A percentile compares a stretch with the other conserved stretches of the same genome.
phyloP scores from a whole-genome alignment of 2,888 invertebrate species.

The Cephus nigrinus region DNA sequence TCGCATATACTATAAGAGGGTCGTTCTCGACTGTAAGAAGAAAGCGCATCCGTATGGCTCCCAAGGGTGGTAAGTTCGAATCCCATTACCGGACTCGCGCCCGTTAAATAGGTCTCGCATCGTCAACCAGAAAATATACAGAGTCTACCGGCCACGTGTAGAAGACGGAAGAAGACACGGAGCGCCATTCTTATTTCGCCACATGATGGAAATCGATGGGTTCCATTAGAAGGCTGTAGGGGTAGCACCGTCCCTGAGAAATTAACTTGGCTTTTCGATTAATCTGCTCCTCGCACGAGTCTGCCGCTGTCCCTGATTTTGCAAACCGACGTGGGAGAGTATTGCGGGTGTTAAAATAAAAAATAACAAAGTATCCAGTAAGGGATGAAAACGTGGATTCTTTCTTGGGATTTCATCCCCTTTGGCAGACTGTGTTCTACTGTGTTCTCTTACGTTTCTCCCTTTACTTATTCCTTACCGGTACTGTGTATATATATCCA shows the following conservation, averaged over 20 bases:
- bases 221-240: constrained; percentile 50
- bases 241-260: constrained; percentile 46
- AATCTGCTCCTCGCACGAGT: not conserved
- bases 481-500: not conserved
- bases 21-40: constrained; percentile 25
- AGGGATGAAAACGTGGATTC: not conserved
- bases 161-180: constrained; percentile 18
- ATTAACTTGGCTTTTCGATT: constrained; percentile 43
- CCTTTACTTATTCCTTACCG: not conserved
- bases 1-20: not conserved
- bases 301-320: not conserved
- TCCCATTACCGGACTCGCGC: constrained; percentile 67
- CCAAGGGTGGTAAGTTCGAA: constrained; percentile 63
- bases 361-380: not conserved
- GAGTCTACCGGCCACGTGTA: constrained; percentile 34
- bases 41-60: constrained; percentile 58
- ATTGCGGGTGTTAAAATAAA: not conserved
- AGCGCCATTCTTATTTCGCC: constrained; percentile 47
- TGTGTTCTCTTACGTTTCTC: not conserved
- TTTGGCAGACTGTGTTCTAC: not conserved
- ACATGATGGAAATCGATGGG: constrained; percentile 60
- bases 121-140: constrained; percentile 66
- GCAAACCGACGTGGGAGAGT: not conserved
- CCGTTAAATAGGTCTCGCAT: constrained; percentile 67
- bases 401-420: not conserved